Conservation (phyloP, 2,797 vertebrate genomes). For the Calcarius lapponicus region DNA sequence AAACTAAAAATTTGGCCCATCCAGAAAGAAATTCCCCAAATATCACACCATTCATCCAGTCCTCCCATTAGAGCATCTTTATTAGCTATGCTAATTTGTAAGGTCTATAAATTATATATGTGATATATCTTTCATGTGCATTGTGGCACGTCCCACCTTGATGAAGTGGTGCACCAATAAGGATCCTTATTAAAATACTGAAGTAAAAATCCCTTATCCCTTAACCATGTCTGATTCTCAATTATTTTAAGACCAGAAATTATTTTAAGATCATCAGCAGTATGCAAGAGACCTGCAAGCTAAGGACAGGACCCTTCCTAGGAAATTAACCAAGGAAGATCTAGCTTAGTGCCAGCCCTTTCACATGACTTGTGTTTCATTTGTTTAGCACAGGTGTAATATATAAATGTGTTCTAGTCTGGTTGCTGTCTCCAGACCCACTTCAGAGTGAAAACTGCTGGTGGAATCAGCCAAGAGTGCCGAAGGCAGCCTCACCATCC, state of each 20-base stretch:
- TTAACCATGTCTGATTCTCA: accelerated
- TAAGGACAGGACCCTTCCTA: not conserved
- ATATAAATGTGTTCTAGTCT: not conserved
- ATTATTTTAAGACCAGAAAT: not conserved
- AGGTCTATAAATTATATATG: not conserved
- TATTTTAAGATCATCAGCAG: too few species aligned
- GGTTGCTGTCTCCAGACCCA: not conserved
- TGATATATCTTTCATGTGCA: accelerated
- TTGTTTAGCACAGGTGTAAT: not conserved
- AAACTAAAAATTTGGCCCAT: not conserved
- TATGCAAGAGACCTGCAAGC: not conserved
- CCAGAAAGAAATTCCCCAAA: not conserved
- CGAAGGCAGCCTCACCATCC: accelerated
- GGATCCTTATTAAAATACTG: not conserved
- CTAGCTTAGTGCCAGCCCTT: not conserved
- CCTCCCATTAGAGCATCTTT: not conserved
- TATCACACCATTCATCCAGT: not conserved
- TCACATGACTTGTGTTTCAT: not conserved
- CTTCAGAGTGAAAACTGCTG: not conserved
- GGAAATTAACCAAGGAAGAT: not conserved
- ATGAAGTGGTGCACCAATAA: not conserved
- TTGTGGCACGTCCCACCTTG: accelerated
- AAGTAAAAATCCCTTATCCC: not conserved
- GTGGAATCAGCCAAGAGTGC: not conserved
- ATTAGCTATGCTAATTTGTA: not conserved